Percentiles rank a stretch among this genome's conserved stretches.
Conservation (phyloP, 2,113 vertebrate species). For the Enhydra lutris region DNA sequence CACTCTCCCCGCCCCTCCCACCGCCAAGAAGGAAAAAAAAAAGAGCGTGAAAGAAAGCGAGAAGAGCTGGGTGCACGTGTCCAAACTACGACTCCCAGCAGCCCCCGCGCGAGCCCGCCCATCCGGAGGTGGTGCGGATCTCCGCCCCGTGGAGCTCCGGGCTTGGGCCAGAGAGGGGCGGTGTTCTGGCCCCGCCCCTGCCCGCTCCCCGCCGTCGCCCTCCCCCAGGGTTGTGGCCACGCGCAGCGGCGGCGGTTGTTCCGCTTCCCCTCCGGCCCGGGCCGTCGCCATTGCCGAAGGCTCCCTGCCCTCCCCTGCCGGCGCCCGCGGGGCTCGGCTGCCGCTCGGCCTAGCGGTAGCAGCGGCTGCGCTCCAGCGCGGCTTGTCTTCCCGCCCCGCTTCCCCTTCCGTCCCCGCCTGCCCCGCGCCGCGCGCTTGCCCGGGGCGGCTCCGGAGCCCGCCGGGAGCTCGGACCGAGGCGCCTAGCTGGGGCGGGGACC, state of each 20-base stretch:
- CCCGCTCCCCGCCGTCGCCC: neutral
- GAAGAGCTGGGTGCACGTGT: accelerated
- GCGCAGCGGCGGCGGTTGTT: slow-evolving; percentile 71
- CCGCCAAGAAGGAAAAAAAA: neutral
- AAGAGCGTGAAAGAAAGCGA: neutral
- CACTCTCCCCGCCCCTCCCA: neutral
- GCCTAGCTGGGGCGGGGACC: slow-evolving; percentile 58
- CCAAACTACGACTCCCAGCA: slow-evolving; percentile 63
- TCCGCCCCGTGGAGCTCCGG: neutral
- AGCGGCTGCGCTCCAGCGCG: slow-evolving; percentile 22
- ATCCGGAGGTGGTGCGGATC: neutral
- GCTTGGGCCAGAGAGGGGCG: neutral
- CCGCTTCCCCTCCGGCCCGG: slow-evolving; percentile 75
- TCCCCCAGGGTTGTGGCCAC: slow-evolving; percentile 71
- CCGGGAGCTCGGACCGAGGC: slow-evolving; percentile 35
- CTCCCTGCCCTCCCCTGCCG: slow-evolving; percentile 52
- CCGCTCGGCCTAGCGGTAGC: slow-evolving; percentile 33
- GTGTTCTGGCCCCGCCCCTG: neutral
- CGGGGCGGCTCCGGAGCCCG: slow-evolving; percentile 37
- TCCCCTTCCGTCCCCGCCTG: neutral
- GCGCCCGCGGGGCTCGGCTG: slow-evolving; percentile 20
- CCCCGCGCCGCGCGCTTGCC: neutral
- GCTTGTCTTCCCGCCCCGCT: neutral
- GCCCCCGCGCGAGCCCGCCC: neutral
- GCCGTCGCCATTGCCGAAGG: slow-evolving; percentile 77